These are phyloP conservation scores for Arion vulgaris DNA, from an alignment of 1,140 invertebrate species.

Conservation along the genomic window DNA sequence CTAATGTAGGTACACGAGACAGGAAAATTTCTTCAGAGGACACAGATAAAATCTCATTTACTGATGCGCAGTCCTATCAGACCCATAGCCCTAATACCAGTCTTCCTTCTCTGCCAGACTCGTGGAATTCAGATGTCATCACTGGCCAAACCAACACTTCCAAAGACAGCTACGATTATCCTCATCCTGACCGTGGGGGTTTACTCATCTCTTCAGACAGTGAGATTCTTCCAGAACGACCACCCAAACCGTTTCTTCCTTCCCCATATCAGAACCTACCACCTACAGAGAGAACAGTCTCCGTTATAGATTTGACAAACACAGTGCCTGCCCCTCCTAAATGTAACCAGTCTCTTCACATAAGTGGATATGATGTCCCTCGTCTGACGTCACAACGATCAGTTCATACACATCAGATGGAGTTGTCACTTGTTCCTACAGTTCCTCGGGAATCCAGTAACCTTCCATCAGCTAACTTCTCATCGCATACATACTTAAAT, in stretches of 20 bases:
- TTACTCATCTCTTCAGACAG: constrained; percentile 33
- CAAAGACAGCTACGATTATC: constrained; percentile 47
- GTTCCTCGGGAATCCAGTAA: not conserved
- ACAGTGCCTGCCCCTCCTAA: constrained; percentile 47
- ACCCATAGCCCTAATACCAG: not conserved
- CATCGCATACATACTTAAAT: constrained; percentile 37
- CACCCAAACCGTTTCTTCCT: constrained; percentile 40
- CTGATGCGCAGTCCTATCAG: not conserved
- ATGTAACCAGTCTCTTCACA: not conserved
- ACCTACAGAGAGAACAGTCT: constrained; percentile 48
- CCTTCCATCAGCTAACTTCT: not conserved
- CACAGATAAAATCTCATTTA: not conserved
- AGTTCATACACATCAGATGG: not conserved
- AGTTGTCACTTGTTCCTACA: not conserved
- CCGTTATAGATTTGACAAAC: constrained; percentile 34
- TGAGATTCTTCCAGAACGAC: constrained; percentile 4
- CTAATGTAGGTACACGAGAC: not conserved
- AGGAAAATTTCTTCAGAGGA: not conserved
- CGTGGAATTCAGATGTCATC: not conserved
- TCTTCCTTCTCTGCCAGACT: not conserved
- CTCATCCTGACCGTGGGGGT: constrained; percentile 40
- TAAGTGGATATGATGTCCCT: constrained; percentile 52
- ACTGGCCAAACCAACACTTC: not conserved
- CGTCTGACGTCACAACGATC: constrained; percentile 11
- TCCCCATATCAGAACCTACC: constrained; percentile 63